phyloP scores from a whole-genome alignment of 2,113 vertebrate genomes.

The Astur gentilis region DNA sequence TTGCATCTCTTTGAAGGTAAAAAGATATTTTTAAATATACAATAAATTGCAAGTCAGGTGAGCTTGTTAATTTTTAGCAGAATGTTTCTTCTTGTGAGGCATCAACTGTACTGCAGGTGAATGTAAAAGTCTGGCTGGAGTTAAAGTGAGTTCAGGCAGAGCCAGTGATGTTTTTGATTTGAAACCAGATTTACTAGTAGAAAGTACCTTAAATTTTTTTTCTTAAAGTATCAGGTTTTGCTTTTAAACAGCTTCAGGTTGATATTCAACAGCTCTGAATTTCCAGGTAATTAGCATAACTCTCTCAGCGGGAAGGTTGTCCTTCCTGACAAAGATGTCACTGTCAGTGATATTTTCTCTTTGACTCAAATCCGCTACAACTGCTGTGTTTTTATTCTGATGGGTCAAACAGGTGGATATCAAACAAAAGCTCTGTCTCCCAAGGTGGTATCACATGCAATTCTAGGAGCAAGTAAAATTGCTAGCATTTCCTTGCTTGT shows the following conservation, averaged over 20 bases:
- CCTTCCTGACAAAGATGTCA: constrained; percentile 5
- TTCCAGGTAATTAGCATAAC: background rate
- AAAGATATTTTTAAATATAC: background rate
- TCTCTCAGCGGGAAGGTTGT: background rate
- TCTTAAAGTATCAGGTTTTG: background rate
- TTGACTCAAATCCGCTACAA: background rate
- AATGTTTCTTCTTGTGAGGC: background rate
- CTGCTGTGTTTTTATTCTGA: background rate
- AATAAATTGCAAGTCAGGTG: background rate
- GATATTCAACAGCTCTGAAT: background rate
- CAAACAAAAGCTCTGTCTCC: background rate
- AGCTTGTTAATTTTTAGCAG: background rate
- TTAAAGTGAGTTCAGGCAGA: background rate
- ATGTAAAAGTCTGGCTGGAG: background rate
- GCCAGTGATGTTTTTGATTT: background rate
- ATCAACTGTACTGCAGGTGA: background rate
- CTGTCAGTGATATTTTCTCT: background rate
- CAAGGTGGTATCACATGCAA: background rate
- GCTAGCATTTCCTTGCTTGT: background rate
- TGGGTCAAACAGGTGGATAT: background rate
- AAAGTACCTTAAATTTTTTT: background rate
- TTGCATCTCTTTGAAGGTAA: background rate
- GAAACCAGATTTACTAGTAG: background rate
- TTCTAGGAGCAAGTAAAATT: background rate
- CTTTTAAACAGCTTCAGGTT: background rate